Evolutionary conservation across 2,797 vertebrate species (phyloP).

Genomic region (Takifugu rubripes): DNA sequence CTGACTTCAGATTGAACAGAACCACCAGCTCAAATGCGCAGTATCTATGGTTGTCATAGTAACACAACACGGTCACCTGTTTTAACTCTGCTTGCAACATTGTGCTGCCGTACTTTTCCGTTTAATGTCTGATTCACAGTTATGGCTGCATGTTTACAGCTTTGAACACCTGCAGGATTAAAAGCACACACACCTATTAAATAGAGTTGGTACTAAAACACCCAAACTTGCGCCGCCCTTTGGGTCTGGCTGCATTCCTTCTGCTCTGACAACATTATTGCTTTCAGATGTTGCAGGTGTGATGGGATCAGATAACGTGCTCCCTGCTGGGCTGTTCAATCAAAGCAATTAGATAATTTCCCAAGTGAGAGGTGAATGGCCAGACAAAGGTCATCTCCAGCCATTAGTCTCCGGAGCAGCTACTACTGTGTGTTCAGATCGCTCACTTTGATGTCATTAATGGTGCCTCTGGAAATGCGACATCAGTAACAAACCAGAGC

Average conservation of each 20-base stretch:
- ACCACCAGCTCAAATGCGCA: no score
- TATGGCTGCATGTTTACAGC: constrained; percentile 41
- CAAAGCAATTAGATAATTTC: constrained; percentile 45
- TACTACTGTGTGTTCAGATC: constrained; percentile 38
- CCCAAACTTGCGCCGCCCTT: constrained; percentile 48
- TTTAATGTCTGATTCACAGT: constrained; percentile 54
- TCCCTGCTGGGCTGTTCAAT: constrained; percentile 18
- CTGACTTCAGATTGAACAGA: no score
- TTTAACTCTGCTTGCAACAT: no score
- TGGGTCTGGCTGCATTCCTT: constrained; percentile 12
- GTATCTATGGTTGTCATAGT: no score
- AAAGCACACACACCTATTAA: constrained; percentile 52
- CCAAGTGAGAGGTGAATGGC: constrained; percentile 21
- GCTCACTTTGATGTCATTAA: constrained; percentile 19
- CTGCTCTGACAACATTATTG: constrained; percentile 16
- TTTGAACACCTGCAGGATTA: constrained; percentile 54
- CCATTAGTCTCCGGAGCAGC: constrained; percentile 33
- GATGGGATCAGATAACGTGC: constrained; percentile 40
- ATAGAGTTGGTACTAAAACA: constrained; percentile 30
- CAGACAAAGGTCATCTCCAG: constrained; percentile 37
- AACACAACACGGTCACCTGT: no score
- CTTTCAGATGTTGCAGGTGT: constrained; percentile 44
- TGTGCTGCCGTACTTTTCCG: constrained; percentile 31
- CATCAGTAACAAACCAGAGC: constrained; percentile 18
- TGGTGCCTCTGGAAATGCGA: constrained; percentile 15